Evolutionary conservation across 1,140 invertebrate genomes (phyloP).

Genomic region (Diachasma alloeum): DNA sequence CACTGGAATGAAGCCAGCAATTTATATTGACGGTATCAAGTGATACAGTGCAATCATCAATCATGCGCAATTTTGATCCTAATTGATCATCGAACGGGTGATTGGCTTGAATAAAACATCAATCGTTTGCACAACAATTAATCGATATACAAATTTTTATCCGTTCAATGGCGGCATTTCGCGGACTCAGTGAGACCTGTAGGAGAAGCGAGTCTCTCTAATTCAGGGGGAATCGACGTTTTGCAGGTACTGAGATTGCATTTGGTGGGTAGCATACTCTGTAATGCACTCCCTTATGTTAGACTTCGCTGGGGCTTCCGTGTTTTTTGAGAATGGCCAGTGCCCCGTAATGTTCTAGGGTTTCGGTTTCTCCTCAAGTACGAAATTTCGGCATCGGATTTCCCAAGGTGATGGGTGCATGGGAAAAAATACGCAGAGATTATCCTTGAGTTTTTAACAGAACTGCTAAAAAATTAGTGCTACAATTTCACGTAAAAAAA

Average conservation of each 20-base stretch:
- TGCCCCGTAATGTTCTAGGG: neutral
- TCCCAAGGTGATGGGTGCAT: too few species aligned
- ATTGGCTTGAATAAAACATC: slow-evolving; percentile 3
- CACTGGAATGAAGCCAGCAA: neutral
- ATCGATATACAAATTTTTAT: neutral
- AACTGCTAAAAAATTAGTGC: too few species aligned
- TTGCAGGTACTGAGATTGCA: neutral
- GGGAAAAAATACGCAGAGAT: too few species aligned
- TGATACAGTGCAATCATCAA: neutral
- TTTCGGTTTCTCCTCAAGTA: neutral
- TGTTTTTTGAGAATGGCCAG: neutral
- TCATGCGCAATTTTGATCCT: neutral
- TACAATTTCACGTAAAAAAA: too few species aligned
- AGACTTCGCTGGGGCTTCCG: neutral
- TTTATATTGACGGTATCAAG: slow-evolving; percentile 1
- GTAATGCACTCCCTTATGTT: neutral
- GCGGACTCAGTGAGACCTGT: too few species aligned
- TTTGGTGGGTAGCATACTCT: neutral
- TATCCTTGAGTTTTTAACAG: too few species aligned
- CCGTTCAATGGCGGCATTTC: neutral
- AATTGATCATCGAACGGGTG: neutral
- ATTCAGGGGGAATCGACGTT: neutral
- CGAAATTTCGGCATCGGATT: neutral
- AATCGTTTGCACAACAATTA: neutral
- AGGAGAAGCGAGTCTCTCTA: too few species aligned